Conservation (phyloP, 2,113 vertebrate species). For the Clarias macrocephalus region DNA sequence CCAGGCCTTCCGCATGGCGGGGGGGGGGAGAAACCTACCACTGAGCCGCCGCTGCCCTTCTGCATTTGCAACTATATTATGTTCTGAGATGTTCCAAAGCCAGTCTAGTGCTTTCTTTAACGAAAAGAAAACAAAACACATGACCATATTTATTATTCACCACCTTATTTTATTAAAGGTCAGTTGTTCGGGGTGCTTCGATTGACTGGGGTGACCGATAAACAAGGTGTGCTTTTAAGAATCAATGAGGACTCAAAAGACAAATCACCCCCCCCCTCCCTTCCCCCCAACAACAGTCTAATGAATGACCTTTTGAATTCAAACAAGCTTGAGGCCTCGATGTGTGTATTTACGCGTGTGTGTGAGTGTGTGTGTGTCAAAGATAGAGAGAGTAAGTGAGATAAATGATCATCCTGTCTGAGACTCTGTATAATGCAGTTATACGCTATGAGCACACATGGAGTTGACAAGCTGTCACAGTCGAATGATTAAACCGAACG, state of each 20-base stretch:
- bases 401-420: slow-evolving; percentile 58
- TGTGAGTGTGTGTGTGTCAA: slow-evolving; percentile 3
- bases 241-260: slow-evolving; percentile 16
- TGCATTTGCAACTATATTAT: neutral
- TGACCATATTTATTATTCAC: neutral
- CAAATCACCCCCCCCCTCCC: neutral
- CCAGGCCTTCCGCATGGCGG: too few relatives aligned
- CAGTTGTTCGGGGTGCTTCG: neutral
- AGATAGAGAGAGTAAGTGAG: slow-evolving; percentile 55
- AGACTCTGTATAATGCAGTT: slow-evolving; percentile 61
- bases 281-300: neutral
- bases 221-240: neutral
- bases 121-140: neutral
- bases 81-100: neutral
- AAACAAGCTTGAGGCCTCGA: slow-evolving; percentile 9
- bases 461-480: slow-evolving; percentile 63
- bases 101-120: too few relatives aligned
- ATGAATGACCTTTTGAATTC: slow-evolving; percentile 13
- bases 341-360: slow-evolving; percentile 15
- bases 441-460: slow-evolving; percentile 12
- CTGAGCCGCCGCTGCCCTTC: too few relatives aligned
- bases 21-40: too few relatives aligned
- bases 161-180: neutral
- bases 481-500: slow-evolving; percentile 68
- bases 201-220: neutral